Base-by-base conservation (phyloP, 2,888 invertebrate genomes). In the Netelia melanura region DNA sequence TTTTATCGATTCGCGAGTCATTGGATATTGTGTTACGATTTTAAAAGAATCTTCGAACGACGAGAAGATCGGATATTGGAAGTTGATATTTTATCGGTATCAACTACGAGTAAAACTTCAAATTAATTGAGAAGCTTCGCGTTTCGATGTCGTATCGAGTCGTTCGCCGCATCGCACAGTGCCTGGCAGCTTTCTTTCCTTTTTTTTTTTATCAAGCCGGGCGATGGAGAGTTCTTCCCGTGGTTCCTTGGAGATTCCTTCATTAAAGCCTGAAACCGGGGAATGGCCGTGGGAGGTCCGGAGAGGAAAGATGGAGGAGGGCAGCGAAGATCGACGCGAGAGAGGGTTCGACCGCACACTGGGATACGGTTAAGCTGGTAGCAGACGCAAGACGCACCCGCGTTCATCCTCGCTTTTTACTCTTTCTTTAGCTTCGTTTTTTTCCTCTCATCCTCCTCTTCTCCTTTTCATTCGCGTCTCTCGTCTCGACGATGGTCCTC, bases 211-310 rank as follows among this genome's bases (percentile, higher is more conserved):
- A 30, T 30, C 3, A 30, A 48, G 11, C 14, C 0, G 11, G 30
- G 25, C 21, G 64, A 21, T 65, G 23, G 54, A 54, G 79, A 68
- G 25, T 48, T 62, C 56, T 64, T 65, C 62, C 52, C 76, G 58
- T 52, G 75, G 48, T 86, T 78, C 81, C 68, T 78, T 56, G 52
- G 85, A 84, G 86, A 87, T 86, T 85, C 81, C 82, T 86, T 87
- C 86, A 84, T 88, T 87, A 88, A 65, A 81, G 81, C 85, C 84
- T 65, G 67, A 62, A 86, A 75, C 83, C 30, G 30, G 85, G 14
- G 58, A 81, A 84, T 86, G 83, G 72, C 78, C 77, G 82, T 81
- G 84, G 85, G 83, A 82, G 81, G 79, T 83, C 83, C 74, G 58
- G 30, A 71, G 54, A 52, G 52, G 61, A 78, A 67, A 70, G 71